Percentiles rank a stretch among this genome's conserved stretches.
Conservation (phyloP, 2,113 vertebrate genomes). For the Tonatia bakeri region DNA sequence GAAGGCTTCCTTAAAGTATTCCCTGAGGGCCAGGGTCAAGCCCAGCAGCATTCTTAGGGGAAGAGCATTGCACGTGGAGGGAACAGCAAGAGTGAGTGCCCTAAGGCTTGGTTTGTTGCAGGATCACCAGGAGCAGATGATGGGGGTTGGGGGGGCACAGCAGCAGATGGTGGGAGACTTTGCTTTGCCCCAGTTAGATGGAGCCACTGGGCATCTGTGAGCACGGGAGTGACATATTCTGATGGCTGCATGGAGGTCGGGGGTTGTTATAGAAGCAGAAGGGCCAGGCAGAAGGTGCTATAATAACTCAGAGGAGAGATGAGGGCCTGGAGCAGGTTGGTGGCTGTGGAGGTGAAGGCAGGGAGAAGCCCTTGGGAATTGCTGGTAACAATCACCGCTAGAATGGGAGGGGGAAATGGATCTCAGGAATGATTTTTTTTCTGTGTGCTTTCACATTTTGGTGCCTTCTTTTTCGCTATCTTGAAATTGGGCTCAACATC, state of each 20-base stretch:
- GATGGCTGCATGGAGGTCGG: neutral
- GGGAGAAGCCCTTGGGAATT: neutral
- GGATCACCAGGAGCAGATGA: neutral
- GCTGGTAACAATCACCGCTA: neutral
- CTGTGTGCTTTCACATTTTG: neutral
- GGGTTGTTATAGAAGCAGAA: neutral
- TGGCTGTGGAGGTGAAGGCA: neutral
- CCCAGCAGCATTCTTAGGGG: neutral
- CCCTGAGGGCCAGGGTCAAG: neutral
- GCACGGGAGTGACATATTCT: neutral
- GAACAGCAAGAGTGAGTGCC: neutral
- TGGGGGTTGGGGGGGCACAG: neutral
- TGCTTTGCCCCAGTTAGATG: neutral
- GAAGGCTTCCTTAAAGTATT: neutral
- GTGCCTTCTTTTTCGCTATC: neutral
- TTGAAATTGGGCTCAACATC: neutral
- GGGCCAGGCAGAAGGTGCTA: neutral
- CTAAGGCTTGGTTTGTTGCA: neutral
- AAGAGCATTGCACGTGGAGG: neutral
- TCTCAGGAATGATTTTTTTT: neutral
- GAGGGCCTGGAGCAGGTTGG: neutral
- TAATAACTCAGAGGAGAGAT: neutral
- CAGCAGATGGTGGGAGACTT: neutral
- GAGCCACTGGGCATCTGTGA: neutral
- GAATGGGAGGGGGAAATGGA: neutral